These are phyloP conservation scores for Agonopterix arenella DNA, from an alignment of 2,888 invertebrate genomes.

Conservation along the genomic window DNA sequence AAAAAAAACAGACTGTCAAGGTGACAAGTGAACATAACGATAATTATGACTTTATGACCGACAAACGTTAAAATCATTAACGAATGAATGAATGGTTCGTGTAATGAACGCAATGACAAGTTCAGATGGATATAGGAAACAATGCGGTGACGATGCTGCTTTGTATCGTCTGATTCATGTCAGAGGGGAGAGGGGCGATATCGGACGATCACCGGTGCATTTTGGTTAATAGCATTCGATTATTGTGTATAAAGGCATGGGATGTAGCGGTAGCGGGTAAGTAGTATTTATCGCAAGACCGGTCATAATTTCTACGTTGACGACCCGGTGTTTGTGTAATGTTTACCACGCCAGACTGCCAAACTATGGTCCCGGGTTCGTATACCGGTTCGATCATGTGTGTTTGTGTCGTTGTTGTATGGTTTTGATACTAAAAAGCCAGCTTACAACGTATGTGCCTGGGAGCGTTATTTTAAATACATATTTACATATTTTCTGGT, in stretches of 20 bases:
- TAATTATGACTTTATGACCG: neutral
- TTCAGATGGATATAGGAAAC: constrained; percentile 10
- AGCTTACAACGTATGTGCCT: too few relatives aligned
- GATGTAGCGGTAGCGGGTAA: constrained; percentile 16
- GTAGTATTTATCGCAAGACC: too few relatives aligned
- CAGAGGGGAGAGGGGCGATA: constrained; percentile 42
- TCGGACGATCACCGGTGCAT: constrained; percentile 53
- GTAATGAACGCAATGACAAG: constrained; percentile 10
- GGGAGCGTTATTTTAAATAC: too few relatives aligned
- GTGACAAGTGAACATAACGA: neutral
- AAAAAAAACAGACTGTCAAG: neutral
- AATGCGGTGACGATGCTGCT: constrained; percentile 38
- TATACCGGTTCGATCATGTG: too few relatives aligned
- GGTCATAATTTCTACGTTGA: too few relatives aligned
- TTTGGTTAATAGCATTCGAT: constrained; percentile 50
- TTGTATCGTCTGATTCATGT: constrained; percentile 10
- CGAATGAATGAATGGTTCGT: neutral
- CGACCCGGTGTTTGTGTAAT: too few relatives aligned
- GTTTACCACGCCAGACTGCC: too few relatives aligned
- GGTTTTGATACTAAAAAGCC: too few relatives aligned
- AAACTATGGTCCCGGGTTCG: too few relatives aligned
- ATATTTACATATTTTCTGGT: too few relatives aligned
- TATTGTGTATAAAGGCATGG: constrained; percentile 18
- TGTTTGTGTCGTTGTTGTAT: too few relatives aligned
- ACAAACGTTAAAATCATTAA: constrained; percentile 3